Evolutionary conservation across 2,888 invertebrate genomes (phyloP), one percentile per base, ranked within the genome.

Genomic region (Scaptomyza polygonia): DNA sequence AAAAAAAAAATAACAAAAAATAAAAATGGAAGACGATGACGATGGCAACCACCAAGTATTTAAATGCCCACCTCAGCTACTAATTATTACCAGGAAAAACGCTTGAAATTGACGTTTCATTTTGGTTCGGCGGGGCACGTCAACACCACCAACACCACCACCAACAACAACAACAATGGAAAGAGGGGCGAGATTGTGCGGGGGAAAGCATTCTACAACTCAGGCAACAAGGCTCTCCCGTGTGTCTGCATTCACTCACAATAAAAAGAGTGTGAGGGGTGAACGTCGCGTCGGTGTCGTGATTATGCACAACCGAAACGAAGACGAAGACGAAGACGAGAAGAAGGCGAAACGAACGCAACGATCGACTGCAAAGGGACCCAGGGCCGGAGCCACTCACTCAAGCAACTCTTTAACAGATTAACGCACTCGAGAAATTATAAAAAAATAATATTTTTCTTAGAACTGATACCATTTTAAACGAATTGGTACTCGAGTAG

Each of bases 11-110:
- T 27, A 44, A 52, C 2, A 55, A 21, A 32, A 71, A 68, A 66
- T 44, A 45, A 62, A 82, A 83, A 72, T 76, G 81, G 72, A 76
- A 64, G 73, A 82, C 70, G 67, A 63, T 56, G 63, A 68, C 7
- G 39, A 39, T 67, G 68, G 73, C 70, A 67, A 68, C 66, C 73
- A 79, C 69, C 66, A 80, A 84, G 89, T 84, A 89, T 86, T 89
- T 90, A 90, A 89, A 89, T 90, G 80, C 88, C 89, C 89, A 89
- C 89, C 89, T 87, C 88, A 79, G 88, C 89, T 88, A 89, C 90
- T 90, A 91, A 91, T 91, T 90, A 91, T 88, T 90, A 90, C 90
- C 88, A 88, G 83, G 91, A 91, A 90, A 90, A 91, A 87, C 86
- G 79, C 91, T 91, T 88, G 79, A 91, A 86, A 88, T 84, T 90